Percentiles rank a stretch among this genome's conserved stretches.
phyloP scores from a whole-genome alignment of 2,888 invertebrate genomes.

The Melieria picta region DNA sequence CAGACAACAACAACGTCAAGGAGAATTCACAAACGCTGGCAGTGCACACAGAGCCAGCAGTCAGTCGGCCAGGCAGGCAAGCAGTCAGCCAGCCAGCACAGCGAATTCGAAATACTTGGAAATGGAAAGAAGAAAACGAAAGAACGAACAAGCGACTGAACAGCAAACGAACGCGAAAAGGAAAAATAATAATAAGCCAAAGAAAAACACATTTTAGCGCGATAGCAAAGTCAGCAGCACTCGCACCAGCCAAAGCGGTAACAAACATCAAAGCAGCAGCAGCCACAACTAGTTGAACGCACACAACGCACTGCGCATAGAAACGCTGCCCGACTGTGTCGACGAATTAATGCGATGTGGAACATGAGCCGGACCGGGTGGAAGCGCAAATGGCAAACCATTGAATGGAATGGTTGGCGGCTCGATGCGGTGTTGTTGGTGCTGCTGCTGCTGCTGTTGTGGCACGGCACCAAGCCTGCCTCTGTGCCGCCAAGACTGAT shows the following conservation, averaged over 20 bases:
- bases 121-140: slow-evolving; percentile 21
- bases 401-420: too few species aligned
- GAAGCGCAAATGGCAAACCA: too few species aligned
- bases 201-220: slow-evolving; percentile 35
- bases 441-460: too few species aligned
- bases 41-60: too few species aligned
- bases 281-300: background rate
- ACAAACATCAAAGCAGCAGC: slow-evolving; percentile 10
- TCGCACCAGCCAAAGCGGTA: slow-evolving; percentile 15
- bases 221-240: slow-evolving; percentile 40
- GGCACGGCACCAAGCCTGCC: too few species aligned
- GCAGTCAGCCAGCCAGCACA: slow-evolving; percentile 32
- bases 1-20: background rate
- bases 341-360: too few species aligned
- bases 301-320: background rate
- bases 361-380: too few species aligned
- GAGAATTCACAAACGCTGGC: too few species aligned
- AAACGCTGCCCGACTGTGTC: too few species aligned
- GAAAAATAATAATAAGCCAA: slow-evolving; percentile 19
- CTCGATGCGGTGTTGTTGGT: too few species aligned
- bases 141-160: slow-evolving; percentile 3
- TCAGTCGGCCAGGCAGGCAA: background rate
- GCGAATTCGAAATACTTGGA: slow-evolving; percentile 39
- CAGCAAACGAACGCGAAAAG: background rate
- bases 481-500: too few species aligned